Percentiles rank a stretch among this genome's conserved stretches.
Evolutionary conservation across 1,140 invertebrate genomes (phyloP).

Genomic region (Drosophila gunungcola): DNA sequence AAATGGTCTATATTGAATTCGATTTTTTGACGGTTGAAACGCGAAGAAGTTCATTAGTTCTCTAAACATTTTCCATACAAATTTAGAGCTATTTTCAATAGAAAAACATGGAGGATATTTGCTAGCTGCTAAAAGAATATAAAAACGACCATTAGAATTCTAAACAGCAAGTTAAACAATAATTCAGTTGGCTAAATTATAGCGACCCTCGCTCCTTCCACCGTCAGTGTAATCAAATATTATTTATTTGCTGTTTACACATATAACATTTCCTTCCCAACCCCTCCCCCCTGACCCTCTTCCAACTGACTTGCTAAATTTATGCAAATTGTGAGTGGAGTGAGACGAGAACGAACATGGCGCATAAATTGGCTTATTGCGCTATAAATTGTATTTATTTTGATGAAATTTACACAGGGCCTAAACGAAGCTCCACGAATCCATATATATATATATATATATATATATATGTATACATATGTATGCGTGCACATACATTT

Average conservation of each 20-base stretch:
- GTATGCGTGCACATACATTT: neutral
- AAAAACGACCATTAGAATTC: conserved; percentile 41
- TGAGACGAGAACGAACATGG: conserved; percentile 53
- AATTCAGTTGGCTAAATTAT: conserved; percentile 59
- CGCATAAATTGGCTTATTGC: conserved; percentile 81
- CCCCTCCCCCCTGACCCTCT: neutral
- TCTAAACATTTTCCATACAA: conserved; percentile 27
- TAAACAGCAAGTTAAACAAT: conserved; percentile 63
- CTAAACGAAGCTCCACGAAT: conserved; percentile 34
- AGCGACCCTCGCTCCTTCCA: conserved; percentile 13
- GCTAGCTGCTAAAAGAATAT: neutral
- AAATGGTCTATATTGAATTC: conserved; percentile 5
- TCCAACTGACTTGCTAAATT: conserved; percentile 49
- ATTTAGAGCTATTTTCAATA: conserved; percentile 13
- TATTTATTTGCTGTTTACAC: conserved; percentile 80
- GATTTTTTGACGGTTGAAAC: neutral
- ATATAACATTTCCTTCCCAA: conserved; percentile 62
- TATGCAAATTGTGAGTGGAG: conserved; percentile 76
- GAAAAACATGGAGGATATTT: neutral
- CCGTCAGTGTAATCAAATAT: conserved; percentile 69
- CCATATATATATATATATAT: conserved; percentile 8
- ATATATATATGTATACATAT: conserved; percentile 3
- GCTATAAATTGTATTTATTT: conserved; percentile 83
- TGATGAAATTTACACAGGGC: conserved; percentile 77
- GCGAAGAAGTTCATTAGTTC: conserved; percentile 20